phyloP scores from a whole-genome alignment of 2,888 invertebrate species.

The Pterostichus niger region DNA sequence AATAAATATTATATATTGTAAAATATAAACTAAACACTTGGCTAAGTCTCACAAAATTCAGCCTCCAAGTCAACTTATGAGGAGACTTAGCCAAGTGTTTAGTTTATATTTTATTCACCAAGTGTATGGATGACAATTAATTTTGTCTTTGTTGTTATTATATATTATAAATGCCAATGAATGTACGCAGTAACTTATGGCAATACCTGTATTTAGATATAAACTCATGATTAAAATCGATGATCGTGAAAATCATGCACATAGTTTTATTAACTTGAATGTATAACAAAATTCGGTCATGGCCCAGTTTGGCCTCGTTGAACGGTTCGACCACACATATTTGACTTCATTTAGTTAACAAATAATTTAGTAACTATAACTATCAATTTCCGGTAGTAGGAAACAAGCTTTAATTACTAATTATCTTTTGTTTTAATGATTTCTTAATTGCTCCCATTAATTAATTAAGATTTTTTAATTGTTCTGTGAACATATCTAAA shows the following conservation, averaged over 20 bases:
- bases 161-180: too few species aligned
- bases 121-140: too few species aligned
- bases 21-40: too few species aligned
- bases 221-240: too few species aligned
- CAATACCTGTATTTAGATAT: too few species aligned
- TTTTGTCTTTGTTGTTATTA: too few species aligned
- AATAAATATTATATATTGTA: too few species aligned
- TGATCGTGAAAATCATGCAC: neutral
- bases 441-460: slow-evolving; percentile 57
- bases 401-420: slow-evolving; percentile 56
- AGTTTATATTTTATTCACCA: too few species aligned
- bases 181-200: too few species aligned
- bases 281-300: neutral
- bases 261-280: neutral
- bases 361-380: slow-evolving; percentile 33
- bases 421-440: slow-evolving; percentile 49
- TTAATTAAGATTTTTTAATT: slow-evolving; percentile 60
- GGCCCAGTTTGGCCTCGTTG: neutral
- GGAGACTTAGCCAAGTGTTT: too few species aligned
- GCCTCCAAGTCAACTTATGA: too few species aligned
- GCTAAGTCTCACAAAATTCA: too few species aligned
- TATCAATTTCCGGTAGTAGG: slow-evolving; percentile 60
- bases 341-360: slow-evolving; percentile 12
- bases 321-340: slow-evolving; percentile 9
- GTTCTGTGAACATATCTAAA: slow-evolving; percentile 60